phyloP scores from a whole-genome alignment of 2,113 vertebrate species.

The Plecturocebus donacophilus region DNA sequence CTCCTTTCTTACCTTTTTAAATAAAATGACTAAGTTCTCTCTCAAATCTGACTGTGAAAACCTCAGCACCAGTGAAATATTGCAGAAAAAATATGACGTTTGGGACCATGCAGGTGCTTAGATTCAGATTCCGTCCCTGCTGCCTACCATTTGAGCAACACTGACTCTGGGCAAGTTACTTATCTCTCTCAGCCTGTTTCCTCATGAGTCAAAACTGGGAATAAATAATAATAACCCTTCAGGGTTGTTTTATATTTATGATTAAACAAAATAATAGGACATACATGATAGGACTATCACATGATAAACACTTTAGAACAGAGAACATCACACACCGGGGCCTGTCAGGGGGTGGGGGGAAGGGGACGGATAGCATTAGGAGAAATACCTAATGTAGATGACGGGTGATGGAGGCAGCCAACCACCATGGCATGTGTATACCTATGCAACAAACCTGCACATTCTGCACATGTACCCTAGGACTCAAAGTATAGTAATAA shows the following conservation, averaged over 20 bases:
- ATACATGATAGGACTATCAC: background rate
- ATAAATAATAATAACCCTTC: background rate
- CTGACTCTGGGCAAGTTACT: background rate
- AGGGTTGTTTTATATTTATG: background rate
- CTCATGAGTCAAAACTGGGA: background rate
- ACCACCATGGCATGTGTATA: too few relatives aligned
- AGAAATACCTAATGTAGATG: too few relatives aligned
- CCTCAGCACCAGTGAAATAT: background rate
- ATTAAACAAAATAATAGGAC: background rate
- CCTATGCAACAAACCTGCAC: too few relatives aligned
- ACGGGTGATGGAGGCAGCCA: too few relatives aligned
- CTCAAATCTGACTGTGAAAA: background rate
- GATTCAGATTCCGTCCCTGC: background rate
- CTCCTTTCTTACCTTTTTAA: background rate
- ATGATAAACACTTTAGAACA: background rate
- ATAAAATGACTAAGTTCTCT: background rate
- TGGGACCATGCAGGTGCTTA: background rate
- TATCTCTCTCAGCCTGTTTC: background rate
- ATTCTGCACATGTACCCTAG: too few relatives aligned
- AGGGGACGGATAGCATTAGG: too few relatives aligned
- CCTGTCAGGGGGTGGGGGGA: too few relatives aligned
- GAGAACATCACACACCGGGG: too few relatives aligned
- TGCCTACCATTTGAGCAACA: background rate
- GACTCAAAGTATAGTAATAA: too few relatives aligned
- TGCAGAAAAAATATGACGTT: background rate